Base-by-base conservation (phyloP, 2,113 vertebrate genomes). In the Gallinago jamesoni region DNA sequence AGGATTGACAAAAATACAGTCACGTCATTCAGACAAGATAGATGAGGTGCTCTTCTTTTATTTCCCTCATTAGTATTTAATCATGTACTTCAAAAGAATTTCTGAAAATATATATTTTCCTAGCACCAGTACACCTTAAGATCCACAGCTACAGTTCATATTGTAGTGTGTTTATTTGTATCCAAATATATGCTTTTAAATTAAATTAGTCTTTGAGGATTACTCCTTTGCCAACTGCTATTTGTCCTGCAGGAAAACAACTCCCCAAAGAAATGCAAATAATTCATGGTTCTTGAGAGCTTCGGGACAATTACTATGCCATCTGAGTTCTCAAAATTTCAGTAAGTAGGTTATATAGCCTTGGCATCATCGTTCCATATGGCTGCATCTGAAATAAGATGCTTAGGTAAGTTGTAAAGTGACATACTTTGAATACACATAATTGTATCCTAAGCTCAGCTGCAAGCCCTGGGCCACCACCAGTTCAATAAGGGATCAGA, bases 181-280 rank as follows among this genome's bases (percentile, higher is more conserved):
- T 94, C 83, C 68, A 72, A 97, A 96, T 94, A 55, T 84, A 90
- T 94, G 93, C 74, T 96, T 97, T 89, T 91, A 94, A 97, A 96
- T 95, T 97, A 97, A 97, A 96, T 95, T 94, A 96, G 82, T 94
- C 79, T 94, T 93, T 77, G 60, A 89, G 35, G 68, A 35, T 97
- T 95, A 94, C 39, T 94, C 37, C 55, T 96, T 74, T 97, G 97
- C 92, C 96, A 97, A 92, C 84, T 85, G 80, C 84, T 98, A 81
- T 97, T 98, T 97, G 90, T 98, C 97, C 97, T 95, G 67, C 47
- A 95, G 90, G 84, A 97, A 97, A 98, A 97, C 87, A 97, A 60
- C 67, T 98, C 95, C 94, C 87, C 2, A 3, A 93, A 95, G 95
- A 97, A 91, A 98, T 95, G 91, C 93, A 98, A 97, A 98, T 97